Percentiles rank a stretch among this genome's conserved stretches.
phyloP scores from a whole-genome alignment of 2,888 invertebrate genomes.

The Crioceris asparagi region DNA sequence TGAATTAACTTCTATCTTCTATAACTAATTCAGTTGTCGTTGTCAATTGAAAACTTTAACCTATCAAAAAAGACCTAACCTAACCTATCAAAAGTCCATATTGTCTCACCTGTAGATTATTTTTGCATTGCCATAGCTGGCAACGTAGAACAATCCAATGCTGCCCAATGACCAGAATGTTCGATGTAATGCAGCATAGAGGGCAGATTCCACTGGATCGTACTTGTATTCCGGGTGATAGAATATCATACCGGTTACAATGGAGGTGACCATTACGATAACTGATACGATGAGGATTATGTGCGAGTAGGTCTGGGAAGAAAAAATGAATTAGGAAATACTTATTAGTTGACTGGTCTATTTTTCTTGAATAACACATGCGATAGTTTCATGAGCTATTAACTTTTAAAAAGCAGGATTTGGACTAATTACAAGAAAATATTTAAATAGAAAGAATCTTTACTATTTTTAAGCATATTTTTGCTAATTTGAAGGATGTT shows the following conservation, averaged over 20 bases:
- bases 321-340: constrained; percentile 1
- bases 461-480: too few species aligned
- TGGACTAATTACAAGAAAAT: too few species aligned
- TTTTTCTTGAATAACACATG: too few species aligned
- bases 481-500: too few species aligned
- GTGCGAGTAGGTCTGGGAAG: constrained; percentile 19
- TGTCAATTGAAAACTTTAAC: too few species aligned
- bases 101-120: constrained; percentile 19
- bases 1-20: too few species aligned
- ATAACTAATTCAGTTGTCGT: too few species aligned
- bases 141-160: constrained; percentile 41
- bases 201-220: constrained; percentile 41
- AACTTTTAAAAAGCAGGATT: too few species aligned
- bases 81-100: not conserved
- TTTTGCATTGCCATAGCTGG: constrained; percentile 40
- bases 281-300: constrained; percentile 33
- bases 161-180: constrained; percentile 45
- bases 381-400: too few species aligned
- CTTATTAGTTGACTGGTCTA: too few species aligned
- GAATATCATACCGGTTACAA: constrained; percentile 42
- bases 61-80: not conserved
- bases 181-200: constrained; percentile 48
- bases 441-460: too few species aligned
- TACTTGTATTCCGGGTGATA: constrained; percentile 41
- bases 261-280: constrained; percentile 38